phyloP scores from a whole-genome alignment of 2,113 vertebrate species.

The Serinus canaria region DNA sequence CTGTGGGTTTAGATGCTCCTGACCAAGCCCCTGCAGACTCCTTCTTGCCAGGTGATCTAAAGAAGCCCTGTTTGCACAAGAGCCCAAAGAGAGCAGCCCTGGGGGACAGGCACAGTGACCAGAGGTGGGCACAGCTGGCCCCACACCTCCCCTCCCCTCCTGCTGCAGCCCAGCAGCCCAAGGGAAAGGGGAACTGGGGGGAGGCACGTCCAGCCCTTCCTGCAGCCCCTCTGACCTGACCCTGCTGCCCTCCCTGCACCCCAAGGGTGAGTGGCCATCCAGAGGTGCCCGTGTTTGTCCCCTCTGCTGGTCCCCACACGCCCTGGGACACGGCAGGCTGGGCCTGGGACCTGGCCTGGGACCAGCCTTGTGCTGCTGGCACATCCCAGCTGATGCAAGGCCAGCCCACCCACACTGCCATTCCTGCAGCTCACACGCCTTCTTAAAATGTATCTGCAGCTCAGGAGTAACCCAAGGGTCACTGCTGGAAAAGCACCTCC shows the following conservation, averaged over 20 bases:
- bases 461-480: neutral
- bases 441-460: neutral
- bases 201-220: neutral
- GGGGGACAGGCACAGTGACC: neutral
- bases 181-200: neutral
- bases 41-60: constrained; percentile 34
- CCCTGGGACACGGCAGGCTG: accelerated
- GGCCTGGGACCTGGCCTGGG: accelerated
- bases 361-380: neutral
- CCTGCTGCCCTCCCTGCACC: neutral
- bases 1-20: neutral
- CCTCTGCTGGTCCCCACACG: neutral
- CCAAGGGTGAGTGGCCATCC: neutral
- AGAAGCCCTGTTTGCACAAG: constrained; percentile 25
- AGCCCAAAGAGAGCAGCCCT: constrained; percentile 15
- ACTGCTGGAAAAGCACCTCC: neutral
- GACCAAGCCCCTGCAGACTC: neutral
- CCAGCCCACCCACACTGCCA: neutral
- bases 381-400: neutral
- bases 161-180: neutral
- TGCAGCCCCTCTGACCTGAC: neutral
- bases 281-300: too few relatives aligned
- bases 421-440: neutral
- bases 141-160: neutral
- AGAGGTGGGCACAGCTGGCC: neutral